Evolutionary conservation across 2,888 invertebrate species (phyloP), one percentile per base, ranked within the genome.

Genomic region (Euproctis similis): DNA sequence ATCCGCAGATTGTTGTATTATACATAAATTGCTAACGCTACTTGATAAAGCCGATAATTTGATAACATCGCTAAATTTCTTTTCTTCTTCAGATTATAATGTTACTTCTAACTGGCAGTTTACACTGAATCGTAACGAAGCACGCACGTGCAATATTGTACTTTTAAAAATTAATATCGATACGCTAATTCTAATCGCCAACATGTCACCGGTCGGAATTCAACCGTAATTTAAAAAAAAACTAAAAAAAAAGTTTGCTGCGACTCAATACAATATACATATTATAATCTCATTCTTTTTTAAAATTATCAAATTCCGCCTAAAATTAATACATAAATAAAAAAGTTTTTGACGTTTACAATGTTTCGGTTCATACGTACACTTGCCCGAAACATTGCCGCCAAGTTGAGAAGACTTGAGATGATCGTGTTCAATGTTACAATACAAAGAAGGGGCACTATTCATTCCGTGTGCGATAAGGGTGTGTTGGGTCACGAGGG

Each of bases 321-420:
- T 12, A 21, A 6, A 11, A 10, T 22, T 12, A 2, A 4, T 28
- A 16, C 14, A 16, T 17, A 12, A 16, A 12, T 1, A 9, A 26
- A 4, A 11, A 17, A n/a, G 4, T 26, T 26, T 12, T 9, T 8
- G 40, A 14, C 6, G 6, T 14, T 21, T 10, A 21, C 21, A 21
- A 76, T 80, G 80, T 63, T 71, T 23, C 68, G 70, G 10, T 48
- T 65, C 12, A 36, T 77, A 24, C 65, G 76, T 30, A 64, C 60
- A 37, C 34, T 72, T 9, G 59, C 60, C 17, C 52, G 59, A 28
- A 56, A 52, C 18, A 58, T 81, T 8, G 50, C 67, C 24, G 59
- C 63, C 28, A 71, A 67, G 43, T 52, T 77, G 31, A 64, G 74
- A 8, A 65, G 52, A 30, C 55, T 63, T 10, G 72, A 81, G 45